Evolutionary conservation across 2,113 vertebrate species (phyloP), one percentile per base, ranked within the genome.

Genomic region (Planiliza haematocheilus): DNA sequence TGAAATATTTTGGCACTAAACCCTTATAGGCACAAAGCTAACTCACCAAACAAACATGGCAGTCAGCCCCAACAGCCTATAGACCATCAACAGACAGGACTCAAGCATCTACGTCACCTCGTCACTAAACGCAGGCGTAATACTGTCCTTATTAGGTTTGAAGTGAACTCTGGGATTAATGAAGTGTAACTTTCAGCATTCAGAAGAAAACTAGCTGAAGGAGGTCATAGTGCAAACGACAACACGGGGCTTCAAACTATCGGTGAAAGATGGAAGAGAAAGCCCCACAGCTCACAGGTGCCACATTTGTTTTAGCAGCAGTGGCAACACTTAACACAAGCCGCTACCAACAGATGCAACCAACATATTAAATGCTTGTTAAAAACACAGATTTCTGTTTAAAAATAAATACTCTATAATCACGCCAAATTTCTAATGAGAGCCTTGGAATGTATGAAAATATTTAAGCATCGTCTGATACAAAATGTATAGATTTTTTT

Each of bases 381-480:
- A 24, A 45, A 71, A 41, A 74, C 41, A 69, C 8, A 18, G 65
- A 34, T 46, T 17, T 21, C 14, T 21, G 48, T 71, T 69, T 12
- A 79, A 79, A 87, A 86, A 63, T 67, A 74, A 83, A 84, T 78
- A 10, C 68, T 80, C 61, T 67, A 50, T 24, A 42, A 14, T 10
- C 60, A 49, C n/a, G 13, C 0, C 20, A 24, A n/a, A 5, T 66
- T 77, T 67, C 39, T 74, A 56, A 66, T 49, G 50, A 79, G 45
- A 64, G 53, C 41, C 30, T 24, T 67, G 89, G 85, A 89, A 89
- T 89, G 87, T 86, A 86, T 73, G 82, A 86, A 91, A 86, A 86
- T 76, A 84, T 51, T 8, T 63, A 42, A 60, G 30, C 57, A 4
- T 51, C 0, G 8, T 73, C 8, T 66, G 38, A 53, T 30, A 61